Base-by-base conservation (phyloP, 2,113 vertebrate species). In the Neolamprologus sp. region DNA sequence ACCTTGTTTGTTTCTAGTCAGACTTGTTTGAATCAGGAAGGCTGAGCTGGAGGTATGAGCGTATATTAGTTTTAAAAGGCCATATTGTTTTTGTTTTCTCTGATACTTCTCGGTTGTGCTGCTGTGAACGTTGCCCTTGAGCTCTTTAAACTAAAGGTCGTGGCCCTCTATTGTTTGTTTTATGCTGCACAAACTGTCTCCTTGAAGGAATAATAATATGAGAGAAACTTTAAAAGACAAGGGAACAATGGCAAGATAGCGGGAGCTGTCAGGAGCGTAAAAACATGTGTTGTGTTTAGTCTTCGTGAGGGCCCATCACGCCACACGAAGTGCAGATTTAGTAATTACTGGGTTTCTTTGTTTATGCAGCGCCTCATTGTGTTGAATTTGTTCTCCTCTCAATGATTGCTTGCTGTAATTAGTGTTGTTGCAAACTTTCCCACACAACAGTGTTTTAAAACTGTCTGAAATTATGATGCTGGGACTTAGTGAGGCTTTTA, bases 311-410 rank as follows among this genome's bases (percentile, higher is more conserved):
- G 45, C 35, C 42, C 9, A 2, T 83, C 83, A 26, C 23, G 49
- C 86, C 80, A 7, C 16, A 71, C 3, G 42, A 82, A 86, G 75
- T 49, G 81, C 78, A 81, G 79, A 35, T 81, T 58, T 45, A 80
- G 78, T 53, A 9, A 89, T 91, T 85, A 85, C 21, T 53, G 53
- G 58, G 23, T 80, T 89, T 79, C 51, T 79, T 85, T 91, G 91
- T 94, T 89, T 82, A 37, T 26, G 51, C 73, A 23, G 51, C 4
- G n/a, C 84, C 65, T 45, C 49, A 51, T 82, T 91, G 90, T 90
- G 85, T 87, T 49, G 83, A 35, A 35, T 73, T 84, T 21, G 14
- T 60, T 85, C 75, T 90, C 42, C 23, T 81, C 80, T 82, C 57
- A 16, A 47, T 47, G 81, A 55, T 40, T 81, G 28, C 37, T 84